Evolutionary conservation across 35 echinoderm and acorn worm species (phyloP).

Genomic region (Heliocidaris erythrogramma): DNA sequence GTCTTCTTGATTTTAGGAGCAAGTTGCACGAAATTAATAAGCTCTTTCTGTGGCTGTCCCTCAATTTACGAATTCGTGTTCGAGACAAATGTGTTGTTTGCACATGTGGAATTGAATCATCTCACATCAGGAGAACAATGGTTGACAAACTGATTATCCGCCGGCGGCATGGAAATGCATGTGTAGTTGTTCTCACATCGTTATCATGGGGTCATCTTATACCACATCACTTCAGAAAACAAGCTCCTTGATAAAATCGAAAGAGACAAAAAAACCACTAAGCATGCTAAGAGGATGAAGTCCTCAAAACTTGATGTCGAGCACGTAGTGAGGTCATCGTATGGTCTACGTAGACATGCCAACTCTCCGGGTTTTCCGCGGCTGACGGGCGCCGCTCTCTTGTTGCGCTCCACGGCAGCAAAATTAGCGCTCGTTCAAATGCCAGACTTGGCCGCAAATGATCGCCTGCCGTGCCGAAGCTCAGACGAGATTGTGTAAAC

Average conservation of each 20-base stretch:
- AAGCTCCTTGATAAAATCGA: not conserved
- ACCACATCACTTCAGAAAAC: not conserved
- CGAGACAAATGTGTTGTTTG: not conserved
- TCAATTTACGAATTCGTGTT: not conserved
- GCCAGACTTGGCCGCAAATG: slow-evolving; percentile 38
- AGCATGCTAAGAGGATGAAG: not conserved
- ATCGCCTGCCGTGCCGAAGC: slow-evolving; percentile 35
- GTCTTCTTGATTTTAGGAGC: no score
- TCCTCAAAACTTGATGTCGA: not conserved
- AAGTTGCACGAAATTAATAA: not conserved
- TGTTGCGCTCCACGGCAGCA: slow-evolving; percentile 39
- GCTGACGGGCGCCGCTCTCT: slow-evolving; percentile 49
- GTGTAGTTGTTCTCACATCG: not conserved
- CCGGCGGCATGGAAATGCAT: not conserved
- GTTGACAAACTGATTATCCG: not conserved
- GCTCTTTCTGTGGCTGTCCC: not conserved
- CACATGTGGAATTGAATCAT: slow-evolving; percentile 1
- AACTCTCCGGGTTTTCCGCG: slow-evolving; percentile 4
- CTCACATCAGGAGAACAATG: not conserved
- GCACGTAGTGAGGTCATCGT: slow-evolving; percentile 16
- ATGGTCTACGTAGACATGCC: not conserved
- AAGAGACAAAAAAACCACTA: slow-evolving; percentile 15
- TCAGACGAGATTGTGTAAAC: slow-evolving; percentile 51
- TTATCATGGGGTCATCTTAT: not conserved
- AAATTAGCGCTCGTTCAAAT: slow-evolving; percentile 49